These are phyloP conservation scores for Caenorhabditis imperialis DNA, from an alignment of 2,888 invertebrate genomes.

Conservation along the genomic window DNA sequence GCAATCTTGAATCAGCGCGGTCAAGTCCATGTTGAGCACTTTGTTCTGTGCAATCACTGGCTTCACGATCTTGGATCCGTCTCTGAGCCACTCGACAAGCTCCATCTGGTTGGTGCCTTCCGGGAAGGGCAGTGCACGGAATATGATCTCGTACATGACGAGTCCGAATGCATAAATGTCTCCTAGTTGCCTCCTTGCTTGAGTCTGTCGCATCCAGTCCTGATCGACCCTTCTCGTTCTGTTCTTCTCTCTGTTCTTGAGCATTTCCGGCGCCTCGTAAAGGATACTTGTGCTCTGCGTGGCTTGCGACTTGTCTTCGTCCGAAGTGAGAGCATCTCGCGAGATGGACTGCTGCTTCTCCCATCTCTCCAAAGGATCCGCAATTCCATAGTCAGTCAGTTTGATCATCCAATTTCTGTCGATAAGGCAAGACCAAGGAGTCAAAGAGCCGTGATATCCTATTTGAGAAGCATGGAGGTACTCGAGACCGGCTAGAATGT, in stretches of 20 bases:
- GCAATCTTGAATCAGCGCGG: constrained; percentile 66
- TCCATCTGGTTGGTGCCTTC: constrained; percentile 67
- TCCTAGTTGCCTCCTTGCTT: constrained; percentile 65
- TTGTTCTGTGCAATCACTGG: constrained; percentile 73
- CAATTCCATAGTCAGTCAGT: constrained; percentile 70
- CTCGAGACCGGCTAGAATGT: constrained; percentile 67
- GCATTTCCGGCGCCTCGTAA: constrained; percentile 75
- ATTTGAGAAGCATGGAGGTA: constrained; percentile 67
- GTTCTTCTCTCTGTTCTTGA: constrained; percentile 76
- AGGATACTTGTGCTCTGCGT: constrained; percentile 73
- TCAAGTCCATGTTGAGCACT: constrained; percentile 62
- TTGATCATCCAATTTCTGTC: constrained; percentile 71
- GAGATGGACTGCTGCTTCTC: constrained; percentile 71
- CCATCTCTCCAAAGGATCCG: constrained; percentile 76
- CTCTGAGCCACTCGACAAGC: constrained; percentile 65
- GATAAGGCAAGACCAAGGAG: constrained; percentile 69
- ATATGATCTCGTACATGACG: constrained; percentile 74
- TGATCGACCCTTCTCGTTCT: constrained; percentile 65
- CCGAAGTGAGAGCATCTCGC: constrained; percentile 59
- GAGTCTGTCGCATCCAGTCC: constrained; percentile 62
- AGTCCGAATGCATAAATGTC: constrained; percentile 77
- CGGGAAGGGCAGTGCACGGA: constrained; percentile 73
- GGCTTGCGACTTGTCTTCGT: constrained; percentile 74
- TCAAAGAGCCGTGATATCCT: constrained; percentile 67
- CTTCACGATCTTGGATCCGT: constrained; percentile 66